phyloP scores from a whole-genome alignment of 2,113 vertebrate genomes.

The Caretta caretta region DNA sequence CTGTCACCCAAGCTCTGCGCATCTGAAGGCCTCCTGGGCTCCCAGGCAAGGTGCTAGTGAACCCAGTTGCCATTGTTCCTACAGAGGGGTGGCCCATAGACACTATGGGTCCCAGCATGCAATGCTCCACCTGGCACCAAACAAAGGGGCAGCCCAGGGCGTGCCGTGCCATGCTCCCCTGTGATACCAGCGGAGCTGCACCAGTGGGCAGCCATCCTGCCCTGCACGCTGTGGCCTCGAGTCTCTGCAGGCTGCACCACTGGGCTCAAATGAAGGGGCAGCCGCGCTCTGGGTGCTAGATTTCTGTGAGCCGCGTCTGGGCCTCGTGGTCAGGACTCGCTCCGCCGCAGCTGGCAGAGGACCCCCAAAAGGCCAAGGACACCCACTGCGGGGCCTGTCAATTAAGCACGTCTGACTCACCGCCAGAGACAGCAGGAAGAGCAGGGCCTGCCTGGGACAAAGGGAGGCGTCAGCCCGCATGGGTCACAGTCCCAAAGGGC shows the following conservation, averaged over 20 bases:
- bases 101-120: neutral
- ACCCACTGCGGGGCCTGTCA: neutral
- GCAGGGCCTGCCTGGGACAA: neutral
- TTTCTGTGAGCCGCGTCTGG: neutral
- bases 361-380: neutral
- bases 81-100: neutral
- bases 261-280: too few species aligned
- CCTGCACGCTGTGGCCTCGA: neutral
- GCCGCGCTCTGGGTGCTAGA: neutral
- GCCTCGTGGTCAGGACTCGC: neutral
- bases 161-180: neutral
- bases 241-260: neutral
- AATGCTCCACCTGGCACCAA: neutral
- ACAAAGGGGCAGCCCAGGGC: neutral
- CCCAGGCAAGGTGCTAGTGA: neutral
- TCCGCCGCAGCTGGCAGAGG: neutral
- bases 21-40: neutral
- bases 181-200: too few species aligned
- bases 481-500: neutral
- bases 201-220: neutral
- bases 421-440: neutral
- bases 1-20: neutral
- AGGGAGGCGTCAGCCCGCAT: neutral
- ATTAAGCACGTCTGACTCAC: neutral
- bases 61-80: neutral